These are phyloP conservation scores for Lota lota DNA, from an alignment of 2,113 vertebrate genomes.

Conservation along the genomic window DNA sequence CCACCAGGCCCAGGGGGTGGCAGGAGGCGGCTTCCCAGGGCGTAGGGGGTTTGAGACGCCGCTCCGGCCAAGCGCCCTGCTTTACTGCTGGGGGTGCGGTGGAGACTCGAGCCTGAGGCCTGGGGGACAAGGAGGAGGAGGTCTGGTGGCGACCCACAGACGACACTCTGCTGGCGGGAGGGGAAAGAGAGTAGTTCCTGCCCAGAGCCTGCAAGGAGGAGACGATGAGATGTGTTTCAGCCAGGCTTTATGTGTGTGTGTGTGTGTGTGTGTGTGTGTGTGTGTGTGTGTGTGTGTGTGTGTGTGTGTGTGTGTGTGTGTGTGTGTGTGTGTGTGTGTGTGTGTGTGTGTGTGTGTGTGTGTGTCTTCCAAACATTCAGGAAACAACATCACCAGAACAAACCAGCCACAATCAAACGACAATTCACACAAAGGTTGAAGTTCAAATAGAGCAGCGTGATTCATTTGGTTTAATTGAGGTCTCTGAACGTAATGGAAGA, in stretches of 20 bases:
- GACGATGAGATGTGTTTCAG: constrained; percentile 49
- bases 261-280: constrained; percentile 12
- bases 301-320: no score
- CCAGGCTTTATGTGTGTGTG: constrained; percentile 39
- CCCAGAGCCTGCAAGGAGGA: constrained; percentile 61
- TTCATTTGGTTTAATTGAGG: no score
- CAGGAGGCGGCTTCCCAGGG: constrained; percentile 92
- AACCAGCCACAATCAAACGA: no score
- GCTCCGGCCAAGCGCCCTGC: constrained; percentile 62
- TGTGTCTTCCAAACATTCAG: no score
- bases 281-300: no score
- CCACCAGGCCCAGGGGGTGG: constrained; percentile 86
- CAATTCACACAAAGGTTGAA: no score
- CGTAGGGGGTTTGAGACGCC: constrained; percentile 72
- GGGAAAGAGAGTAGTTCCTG: constrained; percentile 77
- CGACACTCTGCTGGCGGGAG: constrained; percentile 73
- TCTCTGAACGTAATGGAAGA: no score
- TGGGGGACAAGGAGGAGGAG: constrained; percentile 67
- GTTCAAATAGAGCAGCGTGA: no score
- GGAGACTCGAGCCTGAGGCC: constrained; percentile 46
- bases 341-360: constrained; percentile 14
- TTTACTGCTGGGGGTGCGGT: constrained; percentile 31
- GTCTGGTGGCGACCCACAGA: constrained; percentile 51
- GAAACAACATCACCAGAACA: no score
- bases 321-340: no score